Percentiles rank a stretch among this genome's conserved stretches.
Conservation (phyloP, 2,888 invertebrate species). For the Euzetes globulus region DNA sequence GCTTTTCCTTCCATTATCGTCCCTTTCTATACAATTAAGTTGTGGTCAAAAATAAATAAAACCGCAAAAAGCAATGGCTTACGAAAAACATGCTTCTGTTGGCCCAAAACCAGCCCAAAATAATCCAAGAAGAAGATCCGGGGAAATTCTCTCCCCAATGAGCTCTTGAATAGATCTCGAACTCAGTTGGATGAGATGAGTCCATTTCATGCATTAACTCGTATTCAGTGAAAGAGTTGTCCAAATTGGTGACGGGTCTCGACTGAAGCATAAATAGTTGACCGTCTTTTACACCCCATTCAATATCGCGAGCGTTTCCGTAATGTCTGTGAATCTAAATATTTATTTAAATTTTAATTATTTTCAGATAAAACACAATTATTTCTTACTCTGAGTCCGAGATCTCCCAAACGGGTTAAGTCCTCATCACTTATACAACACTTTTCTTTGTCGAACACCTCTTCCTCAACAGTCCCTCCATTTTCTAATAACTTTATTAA, state of each 20-base stretch:
- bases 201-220: constrained; percentile 73
- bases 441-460: neutral
- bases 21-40: neutral
- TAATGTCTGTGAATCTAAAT: constrained; percentile 50
- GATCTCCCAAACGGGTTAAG: constrained; percentile 54
- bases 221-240: constrained; percentile 62
- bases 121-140: constrained; percentile 35
- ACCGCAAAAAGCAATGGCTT: neutral
- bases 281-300: constrained; percentile 65
- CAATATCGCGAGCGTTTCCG: constrained; percentile 60
- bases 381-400: constrained; percentile 55
- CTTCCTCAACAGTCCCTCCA: neutral
- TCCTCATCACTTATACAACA: constrained; percentile 55
- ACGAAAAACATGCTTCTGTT: neutral
- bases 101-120: neutral
- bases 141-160: constrained; percentile 40
- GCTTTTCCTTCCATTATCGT: neutral
- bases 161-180: constrained; percentile 39
- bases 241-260: constrained; percentile 65
- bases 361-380: neutral
- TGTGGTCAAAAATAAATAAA: too few relatives aligned
- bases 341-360: neutral
- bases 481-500: constrained; percentile 4
- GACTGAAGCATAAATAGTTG: constrained; percentile 58
- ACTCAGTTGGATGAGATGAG: constrained; percentile 37